Base-by-base conservation (phyloP, 2,797 vertebrate genomes). In the Nannoperca obscura region DNA sequence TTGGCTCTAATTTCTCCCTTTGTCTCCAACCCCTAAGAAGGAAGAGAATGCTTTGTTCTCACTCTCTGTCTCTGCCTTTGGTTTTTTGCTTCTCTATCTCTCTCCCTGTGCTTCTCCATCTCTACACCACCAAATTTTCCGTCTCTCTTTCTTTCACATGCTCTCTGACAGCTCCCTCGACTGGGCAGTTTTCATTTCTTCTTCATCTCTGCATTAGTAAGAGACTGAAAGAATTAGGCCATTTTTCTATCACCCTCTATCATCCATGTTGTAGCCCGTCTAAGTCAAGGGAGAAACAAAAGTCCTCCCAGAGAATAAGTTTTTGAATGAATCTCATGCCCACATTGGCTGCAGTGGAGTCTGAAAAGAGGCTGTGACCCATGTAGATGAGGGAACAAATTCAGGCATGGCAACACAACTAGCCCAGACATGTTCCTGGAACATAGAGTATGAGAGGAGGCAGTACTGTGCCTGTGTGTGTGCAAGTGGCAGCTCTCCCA, bases 191-290 rank as follows among this genome's bases (percentile, higher is more conserved):
- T 85, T 77, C 55, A 71, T 78, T 87, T 76, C 70, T 71, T 69
- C 78, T 64, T 79, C 78, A 78, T 52, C 71, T 77, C 78, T 44
- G 57, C 76, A 71, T 87, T 83, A 66, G 50, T 70, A 53, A 12
- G 32, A 84, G 69, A 79, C 55, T 88, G 88, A 90, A 90, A 91
- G 89, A 93, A 90, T 87, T 78, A 81, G 90, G 89, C 53, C 83
- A 84, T 80, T 86, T 89, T 75, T 57, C 81, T 54, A 84, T 85
- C 85, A 3, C 71, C 59, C 80, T 85, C 65, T 69, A 50, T 88
- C 79, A 74, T 68, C 74, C 38, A 10, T 65, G 67, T 76, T 74
- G 66, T 32, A 64, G 74, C 34, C 62, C 71, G 71, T 86, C 68
- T 42, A 63, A 52, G 66, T 80, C 58, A 67, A 20, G 22, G 57